phyloP scores from a whole-genome alignment of 2,888 invertebrate species.

The Fabriciana adippe region DNA sequence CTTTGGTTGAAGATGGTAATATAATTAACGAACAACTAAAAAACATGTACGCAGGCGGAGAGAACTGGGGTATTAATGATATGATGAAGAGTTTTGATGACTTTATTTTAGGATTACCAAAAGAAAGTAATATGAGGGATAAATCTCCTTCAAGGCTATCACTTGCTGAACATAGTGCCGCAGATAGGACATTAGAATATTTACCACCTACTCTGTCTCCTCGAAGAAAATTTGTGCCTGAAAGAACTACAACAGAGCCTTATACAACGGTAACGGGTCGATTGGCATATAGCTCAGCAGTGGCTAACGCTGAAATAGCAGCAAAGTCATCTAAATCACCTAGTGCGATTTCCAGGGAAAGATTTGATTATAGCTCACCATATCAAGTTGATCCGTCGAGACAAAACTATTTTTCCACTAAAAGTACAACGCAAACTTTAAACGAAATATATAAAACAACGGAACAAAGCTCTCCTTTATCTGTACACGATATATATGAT shows the following conservation, averaged over 20 bases:
- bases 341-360: slow-evolving; percentile 80
- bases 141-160: slow-evolving; percentile 85
- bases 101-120: slow-evolving; percentile 78
- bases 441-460: slow-evolving; percentile 77
- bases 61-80: slow-evolving; percentile 87
- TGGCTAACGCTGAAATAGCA: slow-evolving; percentile 84
- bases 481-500: slow-evolving; percentile 85
- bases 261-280: slow-evolving; percentile 85
- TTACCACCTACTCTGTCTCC: slow-evolving; percentile 82
- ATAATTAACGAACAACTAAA: slow-evolving; percentile 87
- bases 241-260: slow-evolving; percentile 82
- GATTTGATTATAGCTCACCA: slow-evolving; percentile 82
- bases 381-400: slow-evolving; percentile 73
- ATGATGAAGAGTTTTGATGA: slow-evolving; percentile 85
- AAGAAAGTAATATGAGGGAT: slow-evolving; percentile 74
- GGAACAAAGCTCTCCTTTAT: slow-evolving; percentile 84
- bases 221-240: slow-evolving; percentile 80
- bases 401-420: slow-evolving; percentile 66
- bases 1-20: slow-evolving; percentile 84
- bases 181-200: slow-evolving; percentile 85
- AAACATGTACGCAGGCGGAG: slow-evolving; percentile 85
- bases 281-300: slow-evolving; percentile 85
- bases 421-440: slow-evolving; percentile 66
- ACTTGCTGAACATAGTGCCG: slow-evolving; percentile 82
- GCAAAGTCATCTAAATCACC: slow-evolving; percentile 78